A percentile compares a stretch with the other conserved stretches of the same genome.
These are phyloP conservation scores for Neopipo cinnamomea DNA, from an alignment of 2,113 vertebrate species.

Conservation along the genomic window DNA sequence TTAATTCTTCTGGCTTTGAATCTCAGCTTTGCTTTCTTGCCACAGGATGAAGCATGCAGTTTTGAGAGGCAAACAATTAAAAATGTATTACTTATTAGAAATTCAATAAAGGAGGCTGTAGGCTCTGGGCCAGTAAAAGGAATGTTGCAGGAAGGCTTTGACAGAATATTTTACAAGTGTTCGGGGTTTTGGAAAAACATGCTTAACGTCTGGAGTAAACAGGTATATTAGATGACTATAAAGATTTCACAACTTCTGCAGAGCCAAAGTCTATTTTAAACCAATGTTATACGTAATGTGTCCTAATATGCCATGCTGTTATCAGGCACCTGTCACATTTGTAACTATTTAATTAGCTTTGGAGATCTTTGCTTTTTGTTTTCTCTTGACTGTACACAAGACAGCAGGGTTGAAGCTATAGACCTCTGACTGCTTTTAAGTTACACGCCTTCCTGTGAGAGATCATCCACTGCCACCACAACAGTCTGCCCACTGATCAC, in stretches of 20 bases:
- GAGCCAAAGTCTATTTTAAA: not conserved
- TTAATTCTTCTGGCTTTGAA: not conserved
- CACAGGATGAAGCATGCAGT: not conserved
- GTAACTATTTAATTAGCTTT: not conserved
- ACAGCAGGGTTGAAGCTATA: not conserved
- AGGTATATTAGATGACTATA: not conserved
- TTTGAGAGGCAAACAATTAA: not conserved
- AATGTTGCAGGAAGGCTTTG: not conserved
- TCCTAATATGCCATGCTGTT: not conserved
- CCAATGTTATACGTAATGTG: not conserved
- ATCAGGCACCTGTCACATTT: not conserved
- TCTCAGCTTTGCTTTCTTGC: not conserved
- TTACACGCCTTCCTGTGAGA: not conserved
- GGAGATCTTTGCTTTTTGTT: not conserved
- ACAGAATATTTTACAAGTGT: not conserved
- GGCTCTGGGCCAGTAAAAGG: not conserved
- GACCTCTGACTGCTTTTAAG: not conserved
- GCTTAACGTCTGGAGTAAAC: not conserved
- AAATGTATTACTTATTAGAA: not conserved
- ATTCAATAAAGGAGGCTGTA: not conserved
- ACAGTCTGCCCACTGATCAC: not conserved
- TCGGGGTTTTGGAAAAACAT: not conserved
- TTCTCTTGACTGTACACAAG: not conserved
- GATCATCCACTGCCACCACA: fast-evolving
- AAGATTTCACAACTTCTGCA: not conserved